Base-by-base conservation (phyloP, 2,113 vertebrate genomes). In the Gymnarchus niloticus region DNA sequence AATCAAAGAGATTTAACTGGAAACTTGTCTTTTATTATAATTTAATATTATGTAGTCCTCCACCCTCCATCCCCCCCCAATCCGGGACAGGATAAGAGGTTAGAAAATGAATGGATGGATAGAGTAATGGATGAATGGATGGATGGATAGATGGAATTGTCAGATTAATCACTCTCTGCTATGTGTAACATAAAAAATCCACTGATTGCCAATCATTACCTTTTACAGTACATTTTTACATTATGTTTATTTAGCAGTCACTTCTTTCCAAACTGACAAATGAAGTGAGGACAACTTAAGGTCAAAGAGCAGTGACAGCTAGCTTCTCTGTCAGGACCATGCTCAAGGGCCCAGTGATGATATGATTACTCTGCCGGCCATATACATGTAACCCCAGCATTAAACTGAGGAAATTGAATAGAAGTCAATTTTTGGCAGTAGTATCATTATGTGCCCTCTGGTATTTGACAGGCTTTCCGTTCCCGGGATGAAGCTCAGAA, bases 401-500 rank as follows among this genome's bases (percentile, higher is more conserved):
- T 14, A 69, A 37, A 37, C 28, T 69, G 5, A 69, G 28, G 61
- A 19, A 1, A 1, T 33, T 19, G 61, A 69, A 69, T 69, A 69
- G 33, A 37, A 37, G 61, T 33, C 14, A 6, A n/a, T n/a, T 37
- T 37, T 6, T 19, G 10, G 61, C 28, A 10, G 28, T 10, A 73
- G 17, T 0, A 33, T 73, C n/a, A 41, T 73, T 19, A 73, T 41
- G 14, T 19, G 65, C 33, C 19, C 0, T 37, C 14, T 37, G 51
- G 9, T 69, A 37, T 12, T 9, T 17, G 33, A 8, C 0, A 99
- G 98, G 97, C 98, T 0, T 99, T 99, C 88, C 95, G 93, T 59
- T 95, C 96, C 0, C 94, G 98, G 6, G 98, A 99, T 0, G 97
- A 98, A 25, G 97, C 98, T 1, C 98, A 99, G 93, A 96, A 96